Conservation (phyloP, 2,797 vertebrate genomes). For the Trachops cirrhosus region DNA sequence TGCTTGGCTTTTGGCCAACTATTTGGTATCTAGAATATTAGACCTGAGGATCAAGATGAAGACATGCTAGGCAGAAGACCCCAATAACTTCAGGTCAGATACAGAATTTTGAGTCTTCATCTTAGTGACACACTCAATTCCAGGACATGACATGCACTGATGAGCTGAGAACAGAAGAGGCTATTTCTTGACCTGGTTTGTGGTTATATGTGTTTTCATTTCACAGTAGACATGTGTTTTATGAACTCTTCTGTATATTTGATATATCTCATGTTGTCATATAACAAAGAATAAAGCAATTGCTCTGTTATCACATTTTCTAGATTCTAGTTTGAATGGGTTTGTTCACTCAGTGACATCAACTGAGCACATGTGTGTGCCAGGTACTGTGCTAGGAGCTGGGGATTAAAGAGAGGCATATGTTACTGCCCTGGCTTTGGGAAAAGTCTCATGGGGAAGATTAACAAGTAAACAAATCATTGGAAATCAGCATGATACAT, state of each 20-base stretch:
- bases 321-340: not conserved
- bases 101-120: not conserved
- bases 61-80: slow-evolving; percentile 2
- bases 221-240: not conserved
- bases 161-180: not conserved
- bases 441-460: not conserved
- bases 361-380: not conserved
- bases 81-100: not conserved
- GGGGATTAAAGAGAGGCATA: not conserved
- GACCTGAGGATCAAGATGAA: slow-evolving; percentile 19
- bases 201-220: not conserved
- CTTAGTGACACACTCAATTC: not conserved
- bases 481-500: not conserved
- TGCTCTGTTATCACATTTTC: not conserved
- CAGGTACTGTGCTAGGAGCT: not conserved
- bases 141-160: not conserved
- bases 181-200: not conserved
- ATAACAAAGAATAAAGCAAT: not conserved
- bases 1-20: not conserved
- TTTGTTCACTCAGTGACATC: not conserved
- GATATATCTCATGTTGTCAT: not conserved
- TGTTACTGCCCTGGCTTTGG: not conserved
- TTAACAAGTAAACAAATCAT: not conserved
- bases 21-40: not conserved
- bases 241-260: not conserved